Conservation (phyloP, 2,113 vertebrate species). For the Pseudopodoces humilis region DNA sequence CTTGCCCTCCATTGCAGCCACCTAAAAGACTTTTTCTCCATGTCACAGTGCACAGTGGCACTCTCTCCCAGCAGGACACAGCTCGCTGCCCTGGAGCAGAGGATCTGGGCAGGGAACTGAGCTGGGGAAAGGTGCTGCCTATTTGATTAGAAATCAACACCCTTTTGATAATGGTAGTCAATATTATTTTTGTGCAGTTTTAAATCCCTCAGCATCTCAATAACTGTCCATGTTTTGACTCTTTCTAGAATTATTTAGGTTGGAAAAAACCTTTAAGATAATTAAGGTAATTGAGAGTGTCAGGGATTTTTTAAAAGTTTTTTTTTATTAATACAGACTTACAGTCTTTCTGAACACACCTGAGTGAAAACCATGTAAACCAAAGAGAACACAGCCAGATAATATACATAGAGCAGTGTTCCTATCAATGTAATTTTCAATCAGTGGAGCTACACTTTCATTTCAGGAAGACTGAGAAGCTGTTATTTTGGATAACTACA, state of each 20-base stretch:
- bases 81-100: neutral
- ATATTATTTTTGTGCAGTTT: neutral
- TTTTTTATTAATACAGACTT: neutral
- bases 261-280: neutral
- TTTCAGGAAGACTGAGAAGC: neutral
- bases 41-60: rapidly evolving
- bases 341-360: neutral
- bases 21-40: neutral
- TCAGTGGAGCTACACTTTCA: neutral
- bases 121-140: neutral
- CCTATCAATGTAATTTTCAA: neutral
- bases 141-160: neutral
- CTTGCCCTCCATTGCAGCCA: neutral
- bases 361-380: neutral
- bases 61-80: neutral
- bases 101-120: neutral
- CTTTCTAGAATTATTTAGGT: neutral
- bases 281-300: neutral
- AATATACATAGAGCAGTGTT: neutral
- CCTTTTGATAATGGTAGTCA: neutral
- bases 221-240: neutral
- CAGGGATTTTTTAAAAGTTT: neutral
- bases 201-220: neutral
- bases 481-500: neutral
- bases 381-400: neutral